A percentile compares a stretch with the other conserved stretches of the same genome.
Conservation (phyloP, 1,140 invertebrate species). For the Agrilus planipennis region DNA sequence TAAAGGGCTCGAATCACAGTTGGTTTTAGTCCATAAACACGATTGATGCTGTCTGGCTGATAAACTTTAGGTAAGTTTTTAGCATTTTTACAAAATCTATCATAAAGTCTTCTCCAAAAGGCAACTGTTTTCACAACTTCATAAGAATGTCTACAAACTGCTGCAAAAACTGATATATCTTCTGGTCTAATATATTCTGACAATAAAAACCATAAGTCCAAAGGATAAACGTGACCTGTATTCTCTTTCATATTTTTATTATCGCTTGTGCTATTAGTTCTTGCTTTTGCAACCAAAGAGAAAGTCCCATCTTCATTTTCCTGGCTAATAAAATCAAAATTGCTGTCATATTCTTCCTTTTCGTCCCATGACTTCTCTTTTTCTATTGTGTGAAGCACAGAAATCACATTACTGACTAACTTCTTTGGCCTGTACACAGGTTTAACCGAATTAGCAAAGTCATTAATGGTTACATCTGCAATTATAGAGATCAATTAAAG, state of each 20-base stretch:
- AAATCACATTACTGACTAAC: conserved; percentile 32
- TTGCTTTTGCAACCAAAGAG: conserved; percentile 29
- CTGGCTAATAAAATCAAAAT: conserved; percentile 36
- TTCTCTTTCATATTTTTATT: conserved; percentile 10
- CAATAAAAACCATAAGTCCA: conserved; percentile 60
- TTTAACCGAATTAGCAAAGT: conserved; percentile 46
- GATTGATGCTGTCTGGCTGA: conserved; percentile 42
- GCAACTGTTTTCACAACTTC: conserved; percentile 46
- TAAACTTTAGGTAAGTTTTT: conserved; percentile 39
- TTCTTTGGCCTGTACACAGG: conserved; percentile 43
- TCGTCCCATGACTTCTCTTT: conserved; percentile 46
- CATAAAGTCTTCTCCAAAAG: conserved; percentile 60
- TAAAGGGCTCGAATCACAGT: conserved; percentile 45
- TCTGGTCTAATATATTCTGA: conserved; percentile 57
- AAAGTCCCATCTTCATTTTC: conserved; percentile 38
- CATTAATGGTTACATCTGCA: conserved; percentile 54
- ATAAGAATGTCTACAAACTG: conserved; percentile 50
- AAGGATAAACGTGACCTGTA: conserved; percentile 47
- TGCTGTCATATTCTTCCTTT: conserved; percentile 36
- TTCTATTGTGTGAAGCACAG: conserved; percentile 32
- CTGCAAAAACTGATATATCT: conserved; percentile 51
- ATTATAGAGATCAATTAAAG: too few species aligned
- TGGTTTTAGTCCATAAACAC: conserved; percentile 41
- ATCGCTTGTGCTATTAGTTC: conserved; percentile 16
- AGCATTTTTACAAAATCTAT: conserved; percentile 39